A percentile compares a stretch with the other conserved stretches of the same genome.
These are phyloP conservation scores for Crypturellus undulatus DNA, from an alignment of 2,113 vertebrate species.

Conservation along the genomic window DNA sequence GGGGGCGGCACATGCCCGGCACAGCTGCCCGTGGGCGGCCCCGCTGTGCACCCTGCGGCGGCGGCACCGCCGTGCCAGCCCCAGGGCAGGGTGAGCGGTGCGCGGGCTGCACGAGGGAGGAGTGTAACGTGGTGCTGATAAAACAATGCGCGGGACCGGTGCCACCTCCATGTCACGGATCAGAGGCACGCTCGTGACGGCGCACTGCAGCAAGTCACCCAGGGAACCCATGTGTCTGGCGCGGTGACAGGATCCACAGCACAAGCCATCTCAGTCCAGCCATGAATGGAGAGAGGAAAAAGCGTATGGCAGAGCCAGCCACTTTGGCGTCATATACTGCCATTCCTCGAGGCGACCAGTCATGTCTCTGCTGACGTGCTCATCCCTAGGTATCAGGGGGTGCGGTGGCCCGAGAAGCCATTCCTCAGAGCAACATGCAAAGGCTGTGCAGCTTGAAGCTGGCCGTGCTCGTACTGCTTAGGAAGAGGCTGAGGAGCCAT, in stretches of 20 bases:
- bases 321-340: background rate
- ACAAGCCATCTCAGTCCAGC: background rate
- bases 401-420: background rate
- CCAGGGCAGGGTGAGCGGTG: rapidly evolving
- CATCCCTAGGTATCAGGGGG: background rate
- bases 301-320: too few species aligned
- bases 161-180: background rate
- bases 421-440: background rate
- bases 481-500: background rate
- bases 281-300: background rate
- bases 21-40: background rate
- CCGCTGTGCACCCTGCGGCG: rapidly evolving
- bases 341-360: rapidly evolving
- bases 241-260: background rate
- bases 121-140: background rate
- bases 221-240: background rate
- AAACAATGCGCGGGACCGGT: background rate
- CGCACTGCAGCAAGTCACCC: background rate
- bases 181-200: background rate
- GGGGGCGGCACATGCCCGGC: background rate
- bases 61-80: background rate
- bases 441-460: background rate
- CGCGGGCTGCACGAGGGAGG: background rate
- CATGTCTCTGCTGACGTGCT: background rate
- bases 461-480: background rate